Base-by-base conservation (phyloP, 2,113 vertebrate genomes). In the Oryzias woworae region DNA sequence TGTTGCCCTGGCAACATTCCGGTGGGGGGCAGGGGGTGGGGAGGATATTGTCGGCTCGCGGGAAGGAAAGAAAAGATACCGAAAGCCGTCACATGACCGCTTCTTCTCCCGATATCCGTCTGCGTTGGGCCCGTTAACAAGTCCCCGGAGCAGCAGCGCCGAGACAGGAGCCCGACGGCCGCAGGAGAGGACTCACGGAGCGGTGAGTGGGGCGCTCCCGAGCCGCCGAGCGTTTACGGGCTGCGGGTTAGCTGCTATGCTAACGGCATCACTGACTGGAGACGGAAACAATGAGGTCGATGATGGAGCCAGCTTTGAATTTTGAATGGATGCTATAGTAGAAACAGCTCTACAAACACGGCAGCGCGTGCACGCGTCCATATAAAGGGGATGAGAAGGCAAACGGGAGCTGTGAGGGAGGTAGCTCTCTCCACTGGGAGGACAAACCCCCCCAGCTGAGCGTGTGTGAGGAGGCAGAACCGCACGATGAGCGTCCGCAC, bases 1-100 rank as follows among this genome's bases (percentile, higher is more conserved):
- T 75, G 87, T 92, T 78, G 85, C 80, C 89, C 64, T 83, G 83
- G 84, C 66, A 89, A 92, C 90, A 76, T 52, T 22, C 62, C 67
- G 70, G 69, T 73, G 84, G 85, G 76, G 84, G 75, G 31, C 7
- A 36, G 7, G 31, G 31, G 31, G 7, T 7, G 31, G 7, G 36
- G 36, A 10, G 36, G 36, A 36, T 10, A 78, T 56, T 82, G 51
- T 55, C 28, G 75, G 60, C 64, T 41, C 51, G 66, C 67, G 76
- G 56, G 66, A 69, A 64, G 70, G 75, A 81, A 68, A 73, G 69
- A 58, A 84, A 78, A 84, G 86, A 87, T 81, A 85, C 80, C 83
- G 64, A n/a, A 64, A 71, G 64, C 55, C 48, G 70, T 85, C 85
- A 87, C 84, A 70, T 87, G 81, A 87, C 71, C 73, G 48, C 43